A percentile compares a stretch with the other conserved stretches of the same genome.
Evolutionary conservation across 1,140 invertebrate genomes (phyloP).

Genomic region (Lepidurus couesii): DNA sequence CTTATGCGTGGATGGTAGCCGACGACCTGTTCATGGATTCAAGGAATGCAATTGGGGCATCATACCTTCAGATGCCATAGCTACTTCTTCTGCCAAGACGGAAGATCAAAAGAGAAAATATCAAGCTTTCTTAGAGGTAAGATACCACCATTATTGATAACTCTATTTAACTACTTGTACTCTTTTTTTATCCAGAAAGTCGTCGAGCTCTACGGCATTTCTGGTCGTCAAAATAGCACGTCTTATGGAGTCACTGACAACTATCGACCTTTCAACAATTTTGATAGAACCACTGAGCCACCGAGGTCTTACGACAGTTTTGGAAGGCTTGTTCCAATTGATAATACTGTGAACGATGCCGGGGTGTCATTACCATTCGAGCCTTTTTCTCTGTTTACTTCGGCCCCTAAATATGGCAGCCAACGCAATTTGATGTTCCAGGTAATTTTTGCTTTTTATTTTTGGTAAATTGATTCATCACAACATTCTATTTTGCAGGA

Average conservation of each 20-base stretch:
- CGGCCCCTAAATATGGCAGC: slow-evolving; percentile 57
- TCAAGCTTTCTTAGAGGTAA: slow-evolving; percentile 45
- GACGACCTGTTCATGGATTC: slow-evolving; percentile 64
- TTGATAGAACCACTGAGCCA: background rate
- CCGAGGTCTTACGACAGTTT: slow-evolving; percentile 30
- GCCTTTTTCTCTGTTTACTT: slow-evolving; percentile 64
- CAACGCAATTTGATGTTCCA: slow-evolving; percentile 63
- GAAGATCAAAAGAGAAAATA: slow-evolving; percentile 55
- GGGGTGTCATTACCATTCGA: slow-evolving; percentile 40
- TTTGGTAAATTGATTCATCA: background rate
- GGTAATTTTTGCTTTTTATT: slow-evolving; percentile 45
- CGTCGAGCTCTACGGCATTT: slow-evolving; percentile 45
- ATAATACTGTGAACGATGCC: slow-evolving; percentile 24
- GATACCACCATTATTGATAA: background rate
- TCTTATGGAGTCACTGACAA: background rate
- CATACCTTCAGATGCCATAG: slow-evolving; percentile 78
- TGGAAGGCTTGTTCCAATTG: background rate
- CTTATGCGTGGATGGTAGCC: slow-evolving; percentile 75
- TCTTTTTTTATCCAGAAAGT: slow-evolving; percentile 43
- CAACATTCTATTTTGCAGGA: slow-evolving; percentile 54
- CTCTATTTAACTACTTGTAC: background rate
- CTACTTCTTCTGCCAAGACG: slow-evolving; percentile 71
- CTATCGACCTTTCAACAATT: background rate
- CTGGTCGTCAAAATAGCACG: background rate
- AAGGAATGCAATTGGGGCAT: slow-evolving; percentile 77